Evolutionary conservation across 2,888 invertebrate genomes (phyloP).

Genomic region (Dorcus hopei): DNA sequence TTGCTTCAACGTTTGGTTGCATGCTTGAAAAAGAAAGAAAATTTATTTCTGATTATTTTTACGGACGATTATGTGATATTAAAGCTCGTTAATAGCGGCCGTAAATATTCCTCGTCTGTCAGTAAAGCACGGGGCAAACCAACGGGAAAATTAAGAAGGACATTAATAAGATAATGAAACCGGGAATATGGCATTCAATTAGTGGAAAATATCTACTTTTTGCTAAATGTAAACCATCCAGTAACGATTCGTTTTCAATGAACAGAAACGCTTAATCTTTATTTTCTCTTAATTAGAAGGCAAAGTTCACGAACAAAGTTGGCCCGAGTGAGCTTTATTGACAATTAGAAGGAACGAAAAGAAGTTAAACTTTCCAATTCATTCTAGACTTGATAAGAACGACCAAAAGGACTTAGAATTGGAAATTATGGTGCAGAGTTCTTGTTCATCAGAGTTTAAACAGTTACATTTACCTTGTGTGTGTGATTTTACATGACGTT

Average conservation of each 20-base stretch:
- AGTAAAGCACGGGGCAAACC: neutral
- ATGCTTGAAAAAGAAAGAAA: too few relatives aligned
- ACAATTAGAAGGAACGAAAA: conserved; percentile 28
- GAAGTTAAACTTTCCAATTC: conserved; percentile 22
- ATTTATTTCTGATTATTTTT: too few relatives aligned
- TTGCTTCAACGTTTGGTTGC: too few relatives aligned
- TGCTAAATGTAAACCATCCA: conserved; percentile 30
- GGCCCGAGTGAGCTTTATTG: conserved; percentile 25
- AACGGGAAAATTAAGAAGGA: conserved; percentile 26
- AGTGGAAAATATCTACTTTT: conserved; percentile 32
- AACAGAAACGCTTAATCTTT: conserved; percentile 27
- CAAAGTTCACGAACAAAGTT: conserved; percentile 25
- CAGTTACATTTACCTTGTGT: too few relatives aligned
- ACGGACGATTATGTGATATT: conserved; percentile 7
- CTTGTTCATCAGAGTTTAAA: too few relatives aligned
- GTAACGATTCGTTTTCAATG: conserved; percentile 26
- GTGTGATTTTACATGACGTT: too few relatives aligned
- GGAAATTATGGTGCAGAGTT: too few relatives aligned
- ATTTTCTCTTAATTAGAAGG: conserved; percentile 34
- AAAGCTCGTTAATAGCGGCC: conserved; percentile 11
- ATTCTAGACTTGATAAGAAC: too few relatives aligned
- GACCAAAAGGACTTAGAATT: conserved; percentile 7
- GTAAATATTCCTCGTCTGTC: conserved; percentile 12
- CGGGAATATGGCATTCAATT: conserved; percentile 35
- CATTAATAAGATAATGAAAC: conserved; percentile 37